These are phyloP conservation scores for Poeciliopsis retropinna DNA, from an alignment of 2,113 vertebrate genomes.

Conservation along the genomic window DNA sequence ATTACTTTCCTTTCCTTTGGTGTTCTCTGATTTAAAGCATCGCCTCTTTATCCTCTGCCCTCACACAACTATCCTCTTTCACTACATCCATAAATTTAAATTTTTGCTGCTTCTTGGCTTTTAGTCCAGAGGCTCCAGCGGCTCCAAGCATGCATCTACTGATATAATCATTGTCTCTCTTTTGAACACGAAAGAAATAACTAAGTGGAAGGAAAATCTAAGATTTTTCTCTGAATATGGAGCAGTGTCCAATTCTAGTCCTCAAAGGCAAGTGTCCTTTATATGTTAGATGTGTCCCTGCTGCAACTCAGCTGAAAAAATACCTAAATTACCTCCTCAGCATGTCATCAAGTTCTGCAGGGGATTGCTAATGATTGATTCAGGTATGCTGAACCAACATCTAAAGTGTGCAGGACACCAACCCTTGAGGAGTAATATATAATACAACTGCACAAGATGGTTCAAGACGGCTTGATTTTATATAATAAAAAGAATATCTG, in stretches of 20 bases:
- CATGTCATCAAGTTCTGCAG: neutral
- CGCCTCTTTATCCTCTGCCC: too few relatives aligned
- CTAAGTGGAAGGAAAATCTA: neutral
- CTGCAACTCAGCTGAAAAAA: neutral
- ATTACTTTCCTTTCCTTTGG: conserved; percentile 1
- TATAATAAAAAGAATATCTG: neutral
- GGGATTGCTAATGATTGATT: neutral
- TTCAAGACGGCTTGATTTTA: neutral
- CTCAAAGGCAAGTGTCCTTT: neutral
- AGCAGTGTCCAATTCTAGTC: neutral
- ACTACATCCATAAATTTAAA: too few relatives aligned
- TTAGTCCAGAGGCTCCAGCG: too few relatives aligned
- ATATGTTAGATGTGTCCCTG: neutral
- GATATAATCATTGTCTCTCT: too few relatives aligned
- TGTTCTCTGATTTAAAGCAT: neutral
- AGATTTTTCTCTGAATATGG: neutral
- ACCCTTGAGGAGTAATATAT: neutral
- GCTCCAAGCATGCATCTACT: too few relatives aligned
- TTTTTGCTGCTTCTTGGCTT: too few relatives aligned
- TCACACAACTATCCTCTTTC: too few relatives aligned
- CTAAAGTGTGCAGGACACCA: too few relatives aligned
- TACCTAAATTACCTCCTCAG: neutral
- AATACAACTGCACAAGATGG: neutral
- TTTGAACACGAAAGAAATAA: neutral
- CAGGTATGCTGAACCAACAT: neutral